phyloP scores from a whole-genome alignment of 2,888 invertebrate genomes.

The Monoplex corrugatus region DNA sequence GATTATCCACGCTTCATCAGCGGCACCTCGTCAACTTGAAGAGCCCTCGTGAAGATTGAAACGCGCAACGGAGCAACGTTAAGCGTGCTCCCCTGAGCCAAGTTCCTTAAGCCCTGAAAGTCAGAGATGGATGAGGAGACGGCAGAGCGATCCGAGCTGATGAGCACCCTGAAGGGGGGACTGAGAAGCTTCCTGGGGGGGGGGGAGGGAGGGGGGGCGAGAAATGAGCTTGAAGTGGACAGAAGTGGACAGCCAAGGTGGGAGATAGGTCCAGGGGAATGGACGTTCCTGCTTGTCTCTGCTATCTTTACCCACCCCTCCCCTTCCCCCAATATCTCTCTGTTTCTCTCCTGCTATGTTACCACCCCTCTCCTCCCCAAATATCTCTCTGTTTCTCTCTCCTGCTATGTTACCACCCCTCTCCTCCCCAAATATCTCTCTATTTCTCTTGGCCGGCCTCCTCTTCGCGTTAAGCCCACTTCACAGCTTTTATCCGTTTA shows the following conservation, averaged over 20 bases:
- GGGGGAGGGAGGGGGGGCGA: background rate
- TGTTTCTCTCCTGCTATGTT: no score
- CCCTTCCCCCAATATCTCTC: no score
- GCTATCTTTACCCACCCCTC: no score
- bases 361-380: background rate
- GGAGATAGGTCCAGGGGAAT: no score
- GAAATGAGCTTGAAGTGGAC: background rate
- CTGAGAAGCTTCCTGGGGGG: background rate
- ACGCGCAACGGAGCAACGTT: background rate
- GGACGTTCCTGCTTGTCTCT: no score
- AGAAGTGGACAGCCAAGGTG: constrained; percentile 10
- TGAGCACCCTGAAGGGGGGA: background rate
- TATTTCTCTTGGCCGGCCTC: no score
- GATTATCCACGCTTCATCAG: constrained; percentile 30
- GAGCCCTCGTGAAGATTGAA: constrained; percentile 23
- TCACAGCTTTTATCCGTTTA: constrained; percentile 20
- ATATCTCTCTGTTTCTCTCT: background rate
- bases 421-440: no score
- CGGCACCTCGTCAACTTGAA: background rate
- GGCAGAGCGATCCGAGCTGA: no score
- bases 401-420: background rate
- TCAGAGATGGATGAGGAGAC: constrained; percentile 18
- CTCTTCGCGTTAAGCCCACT: constrained; percentile 26
- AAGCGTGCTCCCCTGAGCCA: background rate
- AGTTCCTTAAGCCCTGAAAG: background rate